Evolutionary conservation across 2,888 invertebrate species (phyloP).

Genomic region (Anodontia alba): DNA sequence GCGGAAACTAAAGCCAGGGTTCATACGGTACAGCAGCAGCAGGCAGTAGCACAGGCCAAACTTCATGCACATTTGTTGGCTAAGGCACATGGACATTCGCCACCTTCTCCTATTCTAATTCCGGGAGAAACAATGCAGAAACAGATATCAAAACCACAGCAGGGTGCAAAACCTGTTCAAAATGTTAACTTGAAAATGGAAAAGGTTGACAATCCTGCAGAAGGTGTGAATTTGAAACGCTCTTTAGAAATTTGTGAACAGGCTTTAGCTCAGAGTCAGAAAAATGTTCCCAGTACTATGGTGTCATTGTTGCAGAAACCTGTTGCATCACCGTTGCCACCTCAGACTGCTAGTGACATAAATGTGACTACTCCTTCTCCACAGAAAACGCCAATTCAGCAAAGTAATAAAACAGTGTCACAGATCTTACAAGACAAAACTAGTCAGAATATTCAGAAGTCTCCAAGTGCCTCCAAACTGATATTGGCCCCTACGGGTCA

Average conservation of each 20-base stretch:
- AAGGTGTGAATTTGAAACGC: slow-evolving; percentile 93
- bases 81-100: slow-evolving; percentile 43
- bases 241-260: slow-evolving; percentile 94
- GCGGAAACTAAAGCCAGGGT: slow-evolving; percentile 70
- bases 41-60: slow-evolving; percentile 58
- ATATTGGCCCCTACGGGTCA: slow-evolving; percentile 53
- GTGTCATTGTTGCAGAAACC: slow-evolving; percentile 61
- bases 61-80: slow-evolving; percentile 59
- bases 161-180: slow-evolving; percentile 36
- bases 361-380: slow-evolving; percentile 37
- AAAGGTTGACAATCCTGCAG: slow-evolving; percentile 57
- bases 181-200: slow-evolving; percentile 26
- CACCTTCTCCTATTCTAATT: slow-evolving; percentile 35
- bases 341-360: slow-evolving; percentile 36
- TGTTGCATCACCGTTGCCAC: slow-evolving; percentile 39
- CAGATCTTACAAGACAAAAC: slow-evolving; percentile 57
- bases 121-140: slow-evolving; percentile 48
- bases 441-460: slow-evolving; percentile 37
- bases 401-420: slow-evolving; percentile 59
- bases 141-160: slow-evolving; percentile 15
- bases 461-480: slow-evolving; percentile 66
- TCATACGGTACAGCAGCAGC: slow-evolving; percentile 57
- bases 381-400: slow-evolving; percentile 46
- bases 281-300: slow-evolving; percentile 48
- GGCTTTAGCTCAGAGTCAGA: slow-evolving; percentile 93